phyloP scores from a whole-genome alignment of 1,140 invertebrate genomes.

The Reticulitermes speratus region DNA sequence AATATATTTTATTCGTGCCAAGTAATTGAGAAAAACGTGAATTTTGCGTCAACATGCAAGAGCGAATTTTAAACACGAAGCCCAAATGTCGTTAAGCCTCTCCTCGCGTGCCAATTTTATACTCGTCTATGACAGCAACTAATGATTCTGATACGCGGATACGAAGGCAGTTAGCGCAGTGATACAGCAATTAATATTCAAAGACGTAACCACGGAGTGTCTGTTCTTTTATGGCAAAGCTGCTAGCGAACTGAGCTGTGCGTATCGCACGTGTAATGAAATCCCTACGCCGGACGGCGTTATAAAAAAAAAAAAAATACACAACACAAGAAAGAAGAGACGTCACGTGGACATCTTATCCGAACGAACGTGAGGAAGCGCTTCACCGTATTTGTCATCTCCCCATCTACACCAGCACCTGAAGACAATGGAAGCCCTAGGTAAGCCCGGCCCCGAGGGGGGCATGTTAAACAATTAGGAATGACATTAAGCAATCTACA shows the following conservation, averaged over 20 bases:
- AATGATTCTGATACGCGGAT: not conserved
- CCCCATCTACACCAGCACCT: not conserved
- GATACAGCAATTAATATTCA: not conserved
- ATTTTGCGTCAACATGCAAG: not conserved
- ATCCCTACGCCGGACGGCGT: not conserved
- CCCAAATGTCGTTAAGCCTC: not conserved
- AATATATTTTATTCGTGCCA: no score
- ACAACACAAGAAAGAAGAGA: not conserved
- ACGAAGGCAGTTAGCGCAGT: not conserved
- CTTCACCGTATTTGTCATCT: not conserved
- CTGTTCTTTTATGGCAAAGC: not conserved
- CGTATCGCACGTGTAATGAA: not conserved
- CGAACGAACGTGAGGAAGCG: not conserved
- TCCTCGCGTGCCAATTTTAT: not conserved
- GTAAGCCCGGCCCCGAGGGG: not conserved
- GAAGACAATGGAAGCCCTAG: not conserved
- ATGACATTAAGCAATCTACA: not conserved
- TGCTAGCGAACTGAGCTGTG: not conserved
- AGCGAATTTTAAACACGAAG: not conserved
- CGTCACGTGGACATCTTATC: not conserved
- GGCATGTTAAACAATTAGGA: not conserved
- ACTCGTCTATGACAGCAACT: not conserved
- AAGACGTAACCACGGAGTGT: not conserved
- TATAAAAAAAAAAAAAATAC: not conserved
- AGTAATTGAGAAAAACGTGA: no score